Conservation (phyloP, 2,113 vertebrate genomes). For the Promerops cafer region DNA sequence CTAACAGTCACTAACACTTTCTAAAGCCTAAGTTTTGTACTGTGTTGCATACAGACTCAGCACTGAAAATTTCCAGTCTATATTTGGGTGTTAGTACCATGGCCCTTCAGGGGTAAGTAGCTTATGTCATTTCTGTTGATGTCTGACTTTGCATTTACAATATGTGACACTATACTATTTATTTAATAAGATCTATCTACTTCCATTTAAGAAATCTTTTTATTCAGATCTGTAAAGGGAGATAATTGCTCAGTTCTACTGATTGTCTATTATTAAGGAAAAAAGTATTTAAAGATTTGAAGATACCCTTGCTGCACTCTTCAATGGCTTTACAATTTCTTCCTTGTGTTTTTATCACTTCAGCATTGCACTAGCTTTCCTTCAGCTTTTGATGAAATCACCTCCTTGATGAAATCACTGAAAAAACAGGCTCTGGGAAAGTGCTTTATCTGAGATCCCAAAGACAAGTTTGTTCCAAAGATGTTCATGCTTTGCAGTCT, state of each 20-base stretch:
- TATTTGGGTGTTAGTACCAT: not conserved
- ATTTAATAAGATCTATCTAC: not conserved
- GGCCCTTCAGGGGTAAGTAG: not conserved
- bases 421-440: not conserved
- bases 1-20: not conserved
- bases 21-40: not conserved
- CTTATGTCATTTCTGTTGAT: not conserved
- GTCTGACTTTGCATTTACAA: not conserved
- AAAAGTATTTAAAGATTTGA: slow-evolving; percentile 25
- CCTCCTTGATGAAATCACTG: slow-evolving; percentile 28
- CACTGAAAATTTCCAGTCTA: not conserved
- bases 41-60: accelerated
- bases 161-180: not conserved
- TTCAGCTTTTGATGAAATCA: slow-evolving; percentile 46
- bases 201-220: slow-evolving; percentile 7
- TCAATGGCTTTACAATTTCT: slow-evolving; percentile 9
- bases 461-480: slow-evolving; percentile 44
- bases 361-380: slow-evolving; percentile 3
- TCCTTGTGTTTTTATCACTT: slow-evolving; percentile 49
- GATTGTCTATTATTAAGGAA: slow-evolving; percentile 1
- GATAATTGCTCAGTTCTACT: slow-evolving; percentile 21
- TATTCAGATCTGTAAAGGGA: not conserved
- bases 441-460: slow-evolving; percentile 36
- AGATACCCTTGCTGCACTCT: slow-evolving; percentile 29
- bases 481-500: slow-evolving; percentile 6